A percentile compares a stretch with the other conserved stretches of the same genome.
These are phyloP conservation scores for Cariama cristata DNA, from an alignment of 2,113 vertebrate species.

Conservation along the genomic window DNA sequence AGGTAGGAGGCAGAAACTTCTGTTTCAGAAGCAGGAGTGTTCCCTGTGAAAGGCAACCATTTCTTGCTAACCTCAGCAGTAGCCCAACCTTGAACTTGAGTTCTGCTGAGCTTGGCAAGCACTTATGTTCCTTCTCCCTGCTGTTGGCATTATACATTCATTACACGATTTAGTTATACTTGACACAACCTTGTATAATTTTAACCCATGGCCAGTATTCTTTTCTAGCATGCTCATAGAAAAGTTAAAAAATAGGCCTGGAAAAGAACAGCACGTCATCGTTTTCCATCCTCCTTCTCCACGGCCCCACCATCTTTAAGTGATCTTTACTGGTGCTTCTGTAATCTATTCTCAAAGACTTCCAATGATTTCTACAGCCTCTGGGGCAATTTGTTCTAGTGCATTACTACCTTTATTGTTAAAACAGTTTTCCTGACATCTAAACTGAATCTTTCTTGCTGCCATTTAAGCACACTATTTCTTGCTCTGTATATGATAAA, in stretches of 20 bases:
- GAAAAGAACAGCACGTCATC: not conserved
- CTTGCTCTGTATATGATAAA: not conserved
- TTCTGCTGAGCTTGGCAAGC: not conserved
- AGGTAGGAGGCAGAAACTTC: not conserved
- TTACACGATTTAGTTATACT: not conserved
- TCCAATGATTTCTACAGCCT: not conserved
- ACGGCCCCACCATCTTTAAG: not conserved
- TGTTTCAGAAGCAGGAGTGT: not conserved
- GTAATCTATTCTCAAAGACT: not conserved
- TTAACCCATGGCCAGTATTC: not conserved
- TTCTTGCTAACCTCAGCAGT: not conserved
- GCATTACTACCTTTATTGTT: not conserved
- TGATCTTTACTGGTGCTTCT: not conserved
- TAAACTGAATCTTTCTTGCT: not conserved
- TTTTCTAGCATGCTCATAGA: not conserved
- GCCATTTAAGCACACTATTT: not conserved
- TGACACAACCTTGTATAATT: not conserved
- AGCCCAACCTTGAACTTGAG: not conserved
- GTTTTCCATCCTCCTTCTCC: not conserved
- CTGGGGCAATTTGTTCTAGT: not conserved
- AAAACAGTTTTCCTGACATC: not conserved
- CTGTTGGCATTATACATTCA: not conserved
- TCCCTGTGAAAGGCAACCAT: not conserved
- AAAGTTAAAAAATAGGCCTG: not conserved
- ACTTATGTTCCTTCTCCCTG: not conserved